Evolutionary conservation across 2,113 vertebrate genomes (phyloP), one percentile per base, ranked within the genome.

Genomic region (Oreochromis aureus): DNA sequence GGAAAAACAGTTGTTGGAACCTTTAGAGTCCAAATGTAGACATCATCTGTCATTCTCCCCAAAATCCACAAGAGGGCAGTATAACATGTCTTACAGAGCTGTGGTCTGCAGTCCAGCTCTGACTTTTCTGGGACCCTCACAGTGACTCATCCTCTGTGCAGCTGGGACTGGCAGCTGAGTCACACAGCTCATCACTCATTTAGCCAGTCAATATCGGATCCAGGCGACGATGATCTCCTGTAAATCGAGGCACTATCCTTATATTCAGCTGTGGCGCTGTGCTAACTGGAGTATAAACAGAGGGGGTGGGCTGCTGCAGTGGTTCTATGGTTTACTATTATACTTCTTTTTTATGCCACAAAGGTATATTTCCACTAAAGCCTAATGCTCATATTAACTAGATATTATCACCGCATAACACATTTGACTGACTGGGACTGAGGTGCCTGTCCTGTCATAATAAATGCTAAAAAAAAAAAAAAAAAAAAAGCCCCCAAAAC

Each of bases 51-150:
- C 1, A 5, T 86, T 86, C 83, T 41, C 63, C 6, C 4, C 8
- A 2, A 18, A 2, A 6, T 6, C 92, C 94, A 94, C 61, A 5
- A 91, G 94, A 84, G 90, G 18, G 81, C 92, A 91, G 87, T 90
- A 91, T 89, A 55, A 5, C 55, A 15, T 16, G 9, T 10, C 8
- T 86, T 11, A 53, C 18, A 9, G 55, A 5, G 34, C 15, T 7
- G 30, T 83, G 69, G 4, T 46, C 82, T 41, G 4, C 5, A 56
- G 78, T 78, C 44, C 44, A 78, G 44, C 71, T 51, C 44, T 78
- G 73, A 13, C 46, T 53, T 32, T 32, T 53, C 27, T 51, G 87
- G 83, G 73, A 78, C 71, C 54, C 51, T 84, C 63, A 2, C 87
- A 54, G 83, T 84, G 83, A 88, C 54, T 87, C 82, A 85, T 85